Base-by-base conservation (phyloP, 2,113 vertebrate genomes). In the Neotoma lepida region DNA sequence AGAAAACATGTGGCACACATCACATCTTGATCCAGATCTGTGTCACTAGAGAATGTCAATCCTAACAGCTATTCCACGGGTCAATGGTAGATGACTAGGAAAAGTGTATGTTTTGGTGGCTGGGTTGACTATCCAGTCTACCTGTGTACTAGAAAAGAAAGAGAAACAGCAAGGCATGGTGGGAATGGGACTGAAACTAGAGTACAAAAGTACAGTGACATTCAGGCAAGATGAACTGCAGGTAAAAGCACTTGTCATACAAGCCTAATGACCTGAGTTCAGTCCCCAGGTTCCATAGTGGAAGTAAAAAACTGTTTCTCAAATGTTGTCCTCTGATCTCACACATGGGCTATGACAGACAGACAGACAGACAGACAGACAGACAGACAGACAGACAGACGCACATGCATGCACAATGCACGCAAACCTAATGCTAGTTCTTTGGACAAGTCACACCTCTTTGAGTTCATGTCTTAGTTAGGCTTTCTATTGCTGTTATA, bases 31-130 rank as follows among this genome's bases (percentile, higher is more conserved):
- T 46, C 54, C 66, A 88, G 68, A 74, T 82, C 85, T 86, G 74
- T 61, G 82, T 88, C 76, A 81, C 58, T 39, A 81, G 86, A 76
- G 15, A 96, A 89, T 68, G 74, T 41, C 85, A 86, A n/a, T 4
- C 61, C 26, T 64, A 51, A 89, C 91, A 89, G 78, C 64, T 63
- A 91, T 10, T 89, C 64, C 56, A 41, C n/a, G 44, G 41, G 46
- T 82, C 68, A 95, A 85, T 63, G 10, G 35, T 2, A 89, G 80
- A 77, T 81, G 33, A 54, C 6, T 56, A 41, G 80, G 30, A 82
- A 82, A 78, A 64, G 17, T 35, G 4, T 35, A 54, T 39, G 13
- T 4, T 35, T 44, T 71, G 63, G 64, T n/a, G 44, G 81, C 26
- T 70, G 18, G 41, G 28, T 0, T 84, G 88, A 84, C 64, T 30